These are phyloP conservation scores for Sinocyclocheilus grahami DNA, from an alignment of 2,113 vertebrate genomes.

Conservation along the genomic window DNA sequence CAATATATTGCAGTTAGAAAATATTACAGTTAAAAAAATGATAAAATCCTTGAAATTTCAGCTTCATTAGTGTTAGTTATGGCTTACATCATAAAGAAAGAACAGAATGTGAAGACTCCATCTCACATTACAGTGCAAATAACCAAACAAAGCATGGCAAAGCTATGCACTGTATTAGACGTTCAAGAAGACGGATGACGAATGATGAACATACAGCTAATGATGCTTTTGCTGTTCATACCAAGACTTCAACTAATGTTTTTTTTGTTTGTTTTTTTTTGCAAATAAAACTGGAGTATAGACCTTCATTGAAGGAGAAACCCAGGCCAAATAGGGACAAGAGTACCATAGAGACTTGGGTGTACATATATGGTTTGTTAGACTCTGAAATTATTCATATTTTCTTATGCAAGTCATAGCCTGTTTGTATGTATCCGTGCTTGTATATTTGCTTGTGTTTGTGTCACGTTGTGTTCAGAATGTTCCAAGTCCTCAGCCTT, in stretches of 20 bases:
- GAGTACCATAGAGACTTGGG: not conserved
- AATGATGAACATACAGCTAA: not conserved
- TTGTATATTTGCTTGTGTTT: not conserved
- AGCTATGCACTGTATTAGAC: not conserved
- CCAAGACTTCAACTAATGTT: not conserved
- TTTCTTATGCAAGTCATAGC: not conserved
- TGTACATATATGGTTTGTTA: not conserved
- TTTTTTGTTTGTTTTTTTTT: not conserved
- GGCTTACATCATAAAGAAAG: not conserved
- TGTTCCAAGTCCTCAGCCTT: constrained; percentile 16
- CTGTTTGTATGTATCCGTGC: not conserved
- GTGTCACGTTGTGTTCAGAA: constrained; percentile 13
- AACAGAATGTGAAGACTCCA: constrained; percentile 21
- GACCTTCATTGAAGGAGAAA: not conserved
- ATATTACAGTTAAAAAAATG: too few species aligned
- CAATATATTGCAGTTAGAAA: not conserved
- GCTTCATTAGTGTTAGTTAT: constrained; percentile 5
- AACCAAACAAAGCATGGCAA: not conserved
- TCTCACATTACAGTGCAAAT: not conserved
- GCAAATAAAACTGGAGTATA: not conserved
- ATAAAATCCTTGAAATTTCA: not conserved
- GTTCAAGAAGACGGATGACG: not conserved
- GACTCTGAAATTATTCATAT: not conserved
- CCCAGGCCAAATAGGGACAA: not conserved
- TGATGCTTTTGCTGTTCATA: not conserved